Conservation (phyloP, 2,797 vertebrate genomes). For the Tenualosa ilisha region DNA sequence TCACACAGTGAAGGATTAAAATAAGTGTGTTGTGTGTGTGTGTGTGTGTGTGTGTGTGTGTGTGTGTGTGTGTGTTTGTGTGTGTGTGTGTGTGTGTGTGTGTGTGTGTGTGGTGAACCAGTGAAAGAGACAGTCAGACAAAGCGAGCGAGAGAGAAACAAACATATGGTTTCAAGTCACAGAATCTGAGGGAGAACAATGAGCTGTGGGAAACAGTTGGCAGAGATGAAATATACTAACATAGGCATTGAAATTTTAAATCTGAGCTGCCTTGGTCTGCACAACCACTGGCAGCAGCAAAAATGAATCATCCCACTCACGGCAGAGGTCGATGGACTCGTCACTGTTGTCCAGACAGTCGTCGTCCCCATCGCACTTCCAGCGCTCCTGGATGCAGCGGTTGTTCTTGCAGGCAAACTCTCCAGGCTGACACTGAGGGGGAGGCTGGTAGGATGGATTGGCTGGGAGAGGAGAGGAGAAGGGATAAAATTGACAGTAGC, state of each 20-base stretch:
- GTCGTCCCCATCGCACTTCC: slow-evolving; percentile 86
- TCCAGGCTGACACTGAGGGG: slow-evolving; percentile 88
- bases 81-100: neutral
- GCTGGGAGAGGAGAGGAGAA: slow-evolving; percentile 70
- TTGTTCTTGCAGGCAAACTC: slow-evolving; percentile 88
- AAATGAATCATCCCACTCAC: slow-evolving; percentile 72
- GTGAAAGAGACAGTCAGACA: neutral
- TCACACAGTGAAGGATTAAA: neutral
- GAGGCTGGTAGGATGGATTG: slow-evolving; percentile 93
- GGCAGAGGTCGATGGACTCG: slow-evolving; percentile 86
- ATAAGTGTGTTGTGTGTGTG: neutral
- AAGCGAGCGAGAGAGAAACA: neutral
- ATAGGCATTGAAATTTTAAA: neutral
- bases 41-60: neutral
- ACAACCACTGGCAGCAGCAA: slow-evolving; percentile 38
- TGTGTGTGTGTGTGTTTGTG: neutral
- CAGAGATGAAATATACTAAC: neutral
- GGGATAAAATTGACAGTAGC: neutral
- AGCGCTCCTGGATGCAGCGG: slow-evolving; percentile 87
- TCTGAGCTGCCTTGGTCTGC: neutral
- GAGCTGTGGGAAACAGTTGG: neutral
- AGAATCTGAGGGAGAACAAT: neutral
- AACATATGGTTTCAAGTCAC: neutral
- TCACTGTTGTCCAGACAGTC: slow-evolving; percentile 88
- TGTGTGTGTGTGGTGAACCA: neutral